Percentiles rank a stretch among this genome's conserved stretches.
phyloP scores from a whole-genome alignment of 2,113 vertebrate genomes.

The Dipodomys spectabilis region DNA sequence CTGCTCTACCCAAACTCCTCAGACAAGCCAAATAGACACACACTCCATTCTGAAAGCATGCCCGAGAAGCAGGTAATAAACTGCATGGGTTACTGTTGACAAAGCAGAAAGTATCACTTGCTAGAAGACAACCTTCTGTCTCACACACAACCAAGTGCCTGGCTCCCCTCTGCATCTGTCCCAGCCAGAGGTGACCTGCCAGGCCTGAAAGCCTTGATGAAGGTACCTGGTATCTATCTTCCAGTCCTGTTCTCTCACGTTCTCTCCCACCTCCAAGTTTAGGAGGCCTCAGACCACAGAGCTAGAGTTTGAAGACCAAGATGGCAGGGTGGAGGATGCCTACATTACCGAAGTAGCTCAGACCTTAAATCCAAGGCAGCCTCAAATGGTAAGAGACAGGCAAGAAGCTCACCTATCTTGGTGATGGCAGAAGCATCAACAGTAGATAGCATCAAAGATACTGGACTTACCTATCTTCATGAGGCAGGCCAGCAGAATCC shows the following conservation, averaged over 20 bases:
- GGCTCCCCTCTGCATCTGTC: neutral
- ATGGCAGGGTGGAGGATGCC: neutral
- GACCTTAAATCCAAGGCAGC: neutral
- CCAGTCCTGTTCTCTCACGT: neutral
- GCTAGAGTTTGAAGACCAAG: conserved; percentile 10
- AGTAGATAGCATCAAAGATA: neutral
- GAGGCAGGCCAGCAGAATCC: conserved; percentile 96
- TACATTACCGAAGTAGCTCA: neutral
- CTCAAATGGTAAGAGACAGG: neutral
- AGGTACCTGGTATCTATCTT: neutral
- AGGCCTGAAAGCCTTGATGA: conserved; percentile 24
- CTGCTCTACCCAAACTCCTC: conserved; percentile 30
- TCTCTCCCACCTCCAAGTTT: neutral
- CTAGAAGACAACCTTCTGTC: conserved; percentile 40
- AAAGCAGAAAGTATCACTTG: conserved; percentile 31
- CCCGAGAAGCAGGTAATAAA: conserved; percentile 37
- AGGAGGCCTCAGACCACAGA: neutral
- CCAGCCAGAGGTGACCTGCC: conserved; percentile 2
- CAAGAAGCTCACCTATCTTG: conserved; percentile 1
- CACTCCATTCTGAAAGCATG: neutral
- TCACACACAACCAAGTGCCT: conserved; percentile 27
- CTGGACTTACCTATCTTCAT: conserved; percentile 96
- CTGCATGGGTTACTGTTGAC: conserved; percentile 26
- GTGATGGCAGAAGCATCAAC: neutral
- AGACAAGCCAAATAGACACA: conserved; percentile 24